Evolutionary conservation across 2,888 invertebrate genomes (phyloP).

Genomic region (Choreutis nemorana): DNA sequence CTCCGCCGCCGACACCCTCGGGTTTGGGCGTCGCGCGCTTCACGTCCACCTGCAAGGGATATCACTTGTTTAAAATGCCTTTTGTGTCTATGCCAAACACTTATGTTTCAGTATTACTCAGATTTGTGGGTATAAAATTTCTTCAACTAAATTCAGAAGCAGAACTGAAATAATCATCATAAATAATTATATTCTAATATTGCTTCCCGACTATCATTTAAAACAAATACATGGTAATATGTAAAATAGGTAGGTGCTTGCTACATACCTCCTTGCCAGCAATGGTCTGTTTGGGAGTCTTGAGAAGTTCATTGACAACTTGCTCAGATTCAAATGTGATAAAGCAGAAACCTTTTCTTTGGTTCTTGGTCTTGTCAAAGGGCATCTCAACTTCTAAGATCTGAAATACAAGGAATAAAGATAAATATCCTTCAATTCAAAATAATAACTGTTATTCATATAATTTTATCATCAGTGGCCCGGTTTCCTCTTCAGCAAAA

Average conservation of each 20-base stretch:
- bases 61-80: no score
- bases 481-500: conserved; percentile 45
- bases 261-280: conserved; percentile 86
- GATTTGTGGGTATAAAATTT: conserved; percentile 1
- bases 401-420: conserved; percentile 60
- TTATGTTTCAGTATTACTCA: no score
- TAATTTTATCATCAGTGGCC: conserved; percentile 49
- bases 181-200: conserved; percentile 4
- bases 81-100: no score
- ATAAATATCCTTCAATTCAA: no score
- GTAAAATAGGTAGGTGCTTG: no score
- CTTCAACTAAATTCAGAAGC: conserved; percentile 15
- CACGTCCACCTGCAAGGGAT: conserved; percentile 80
- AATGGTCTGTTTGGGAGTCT: conserved; percentile 92
- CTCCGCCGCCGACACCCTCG: conserved; percentile 75
- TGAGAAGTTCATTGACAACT: conserved; percentile 89
- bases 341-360: conserved; percentile 96
- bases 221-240: background rate
- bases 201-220: conserved; percentile 1
- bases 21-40: conserved; percentile 94
- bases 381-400: conserved; percentile 97
- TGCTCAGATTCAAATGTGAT: conserved; percentile 97
- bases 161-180: conserved; percentile 3
- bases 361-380: conserved; percentile 96
- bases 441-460: conserved; percentile 7